A percentile compares a stretch with the other conserved stretches of the same genome.
Conservation (phyloP, 2,113 vertebrate genomes). For the Tichodroma muraria region DNA sequence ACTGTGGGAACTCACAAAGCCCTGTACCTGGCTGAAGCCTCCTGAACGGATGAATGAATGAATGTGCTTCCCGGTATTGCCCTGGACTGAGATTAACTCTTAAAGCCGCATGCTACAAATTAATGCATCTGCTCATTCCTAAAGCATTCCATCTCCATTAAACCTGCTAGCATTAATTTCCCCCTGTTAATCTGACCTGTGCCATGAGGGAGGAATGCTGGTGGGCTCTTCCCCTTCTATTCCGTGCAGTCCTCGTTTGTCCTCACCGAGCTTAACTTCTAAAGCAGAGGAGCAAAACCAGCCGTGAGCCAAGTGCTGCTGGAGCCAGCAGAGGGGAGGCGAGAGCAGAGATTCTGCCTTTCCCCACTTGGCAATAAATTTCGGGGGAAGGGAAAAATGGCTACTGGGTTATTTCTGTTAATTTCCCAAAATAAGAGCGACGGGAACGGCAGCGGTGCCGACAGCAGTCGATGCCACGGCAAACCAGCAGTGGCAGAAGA, state of each 20-base stretch:
- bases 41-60: background rate
- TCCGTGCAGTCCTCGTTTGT: accelerated
- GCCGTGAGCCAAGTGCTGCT: background rate
- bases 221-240: background rate
- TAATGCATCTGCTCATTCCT: background rate
- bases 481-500: accelerated
- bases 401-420: background rate
- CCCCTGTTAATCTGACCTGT: background rate
- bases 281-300: background rate
- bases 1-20: background rate
- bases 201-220: background rate
- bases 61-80: background rate
- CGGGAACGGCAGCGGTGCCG: accelerated
- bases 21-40: background rate
- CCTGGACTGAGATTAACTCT: background rate
- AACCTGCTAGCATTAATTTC: background rate
- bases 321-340: constrained; percentile 52
- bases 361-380: accelerated
- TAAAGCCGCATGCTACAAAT: background rate
- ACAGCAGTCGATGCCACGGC: accelerated
- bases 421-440: background rate
- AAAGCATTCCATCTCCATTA: background rate
- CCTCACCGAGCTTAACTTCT: accelerated
- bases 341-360: constrained; percentile 22
- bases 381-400: background rate